phyloP scores from a whole-genome alignment of 2,113 vertebrate genomes.

The Campylomormyrus tamandua region DNA sequence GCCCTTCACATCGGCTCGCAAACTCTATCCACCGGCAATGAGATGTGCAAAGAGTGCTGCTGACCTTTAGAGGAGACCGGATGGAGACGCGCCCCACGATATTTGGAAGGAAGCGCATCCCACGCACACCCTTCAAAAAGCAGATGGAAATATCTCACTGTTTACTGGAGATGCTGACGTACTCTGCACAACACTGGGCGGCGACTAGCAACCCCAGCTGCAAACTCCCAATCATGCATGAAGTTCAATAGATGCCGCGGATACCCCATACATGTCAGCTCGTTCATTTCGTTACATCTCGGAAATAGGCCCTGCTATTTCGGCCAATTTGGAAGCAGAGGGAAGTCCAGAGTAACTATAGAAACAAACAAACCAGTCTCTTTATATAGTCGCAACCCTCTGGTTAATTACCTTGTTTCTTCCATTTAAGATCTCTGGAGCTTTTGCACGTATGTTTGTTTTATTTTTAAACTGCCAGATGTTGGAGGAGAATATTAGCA shows the following conservation, averaged over 20 bases:
- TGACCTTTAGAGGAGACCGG: background rate
- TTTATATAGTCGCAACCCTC: constrained; percentile 38
- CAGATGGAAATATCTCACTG: constrained; percentile 29
- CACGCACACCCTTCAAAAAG: background rate
- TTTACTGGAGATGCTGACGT: constrained; percentile 39
- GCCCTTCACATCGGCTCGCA: background rate
- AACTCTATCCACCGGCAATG: background rate
- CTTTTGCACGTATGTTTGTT: background rate
- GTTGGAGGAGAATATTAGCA: background rate
- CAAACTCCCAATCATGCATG: constrained; percentile 34
- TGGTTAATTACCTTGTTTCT: constrained; percentile 3
- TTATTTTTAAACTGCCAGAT: background rate
- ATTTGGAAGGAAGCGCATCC: background rate
- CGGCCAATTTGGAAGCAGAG: constrained; percentile 46
- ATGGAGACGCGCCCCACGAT: background rate
- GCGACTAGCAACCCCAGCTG: constrained; percentile 43
- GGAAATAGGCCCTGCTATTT: constrained; percentile 56
- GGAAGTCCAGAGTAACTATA: constrained; percentile 47
- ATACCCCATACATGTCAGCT: constrained; percentile 52
- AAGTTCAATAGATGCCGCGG: constrained; percentile 54
- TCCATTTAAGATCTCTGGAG: no score
- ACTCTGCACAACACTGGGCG: constrained; percentile 36
- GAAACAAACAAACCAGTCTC: constrained; percentile 49
- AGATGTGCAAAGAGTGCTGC: background rate
- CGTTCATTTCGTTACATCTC: constrained; percentile 56